Base-by-base conservation (phyloP, 2,888 invertebrate genomes). In the Drosophila stalkeri region DNA sequence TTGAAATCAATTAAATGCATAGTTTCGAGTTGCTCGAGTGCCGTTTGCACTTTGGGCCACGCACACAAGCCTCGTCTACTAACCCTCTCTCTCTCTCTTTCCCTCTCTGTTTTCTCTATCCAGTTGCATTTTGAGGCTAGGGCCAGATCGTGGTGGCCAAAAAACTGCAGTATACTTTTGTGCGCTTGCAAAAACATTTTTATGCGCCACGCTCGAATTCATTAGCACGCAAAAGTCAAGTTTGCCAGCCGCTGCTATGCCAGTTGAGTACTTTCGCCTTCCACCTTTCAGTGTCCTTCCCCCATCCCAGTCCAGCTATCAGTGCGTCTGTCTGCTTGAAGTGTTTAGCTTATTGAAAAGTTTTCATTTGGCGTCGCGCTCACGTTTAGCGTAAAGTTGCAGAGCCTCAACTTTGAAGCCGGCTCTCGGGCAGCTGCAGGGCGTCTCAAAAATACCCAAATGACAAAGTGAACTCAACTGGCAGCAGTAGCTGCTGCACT, bases 301-400 rank as follows among this genome's bases (percentile, higher is more conserved):
- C 11, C n/a, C 33, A n/a, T 3, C n/a, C 37, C 27, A 0, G 61
- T 67, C 57, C 64, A 67, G 67, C 73, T 77, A 81, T 74, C 81
- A 70, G 71, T 75, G 65, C 61, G 68, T 70, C 74, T 63, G 64
- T 82, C 73, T 65, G 67, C 80, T 79, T 72, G 60, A 88, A 86
- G 85, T 86, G 85, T 90, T 90, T 90, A 88, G 85, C 85, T 86
- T 86, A 86, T 86, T 86, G 85, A 90, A 86, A 86, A 86, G 77
- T 86, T 86, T 85, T 75, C 86, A 87, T 80, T 88, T 77, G 84
- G 73, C 69, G 75, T 67, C 52, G 79, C 56, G 71, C 66, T 59
- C 82, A 81, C 82, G 82, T 86, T 78, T 87, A 75, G 72, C 77
- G 69, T 63, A 66, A 87, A 89, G 70, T 84, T 82, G 64, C 69